A percentile compares a stretch with the other conserved stretches of the same genome.
These are phyloP conservation scores for Numenius arquata DNA, from an alignment of 2,113 vertebrate species.

Conservation along the genomic window DNA sequence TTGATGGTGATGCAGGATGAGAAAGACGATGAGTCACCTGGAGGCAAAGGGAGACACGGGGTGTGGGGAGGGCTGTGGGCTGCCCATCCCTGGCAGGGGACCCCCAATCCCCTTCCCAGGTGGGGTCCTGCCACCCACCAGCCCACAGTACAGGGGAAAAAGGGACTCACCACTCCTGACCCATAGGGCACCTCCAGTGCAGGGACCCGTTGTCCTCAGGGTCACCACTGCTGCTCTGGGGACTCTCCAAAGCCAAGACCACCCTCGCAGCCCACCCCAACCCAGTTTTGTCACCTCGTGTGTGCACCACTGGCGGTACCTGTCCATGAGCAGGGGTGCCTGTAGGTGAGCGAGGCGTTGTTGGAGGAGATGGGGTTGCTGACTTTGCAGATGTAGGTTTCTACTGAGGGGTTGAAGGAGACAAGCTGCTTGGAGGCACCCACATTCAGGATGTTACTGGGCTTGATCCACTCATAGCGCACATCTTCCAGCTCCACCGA, in stretches of 20 bases:
- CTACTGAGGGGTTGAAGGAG: accelerated
- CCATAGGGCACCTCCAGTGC: neutral
- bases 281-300: accelerated
- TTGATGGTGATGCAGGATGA: neutral
- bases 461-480: neutral
- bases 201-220: neutral
- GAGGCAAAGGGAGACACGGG: neutral
- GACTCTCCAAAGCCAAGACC: neutral
- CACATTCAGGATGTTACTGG: accelerated
- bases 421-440: accelerated
- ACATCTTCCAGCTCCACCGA: neutral
- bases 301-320: accelerated
- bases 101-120: accelerated
- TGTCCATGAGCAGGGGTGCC: neutral
- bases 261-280: neutral
- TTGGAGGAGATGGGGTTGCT: neutral
- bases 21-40: neutral
- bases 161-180: neutral
- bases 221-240: accelerated
- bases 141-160: accelerated
- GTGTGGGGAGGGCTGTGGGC: neutral
- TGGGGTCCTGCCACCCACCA: neutral
- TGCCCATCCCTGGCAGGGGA: neutral
- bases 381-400: neutral
- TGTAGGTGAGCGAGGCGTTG: neutral